Conservation (phyloP, 2,797 vertebrate genomes). For the Uromys caudimaculatus region DNA sequence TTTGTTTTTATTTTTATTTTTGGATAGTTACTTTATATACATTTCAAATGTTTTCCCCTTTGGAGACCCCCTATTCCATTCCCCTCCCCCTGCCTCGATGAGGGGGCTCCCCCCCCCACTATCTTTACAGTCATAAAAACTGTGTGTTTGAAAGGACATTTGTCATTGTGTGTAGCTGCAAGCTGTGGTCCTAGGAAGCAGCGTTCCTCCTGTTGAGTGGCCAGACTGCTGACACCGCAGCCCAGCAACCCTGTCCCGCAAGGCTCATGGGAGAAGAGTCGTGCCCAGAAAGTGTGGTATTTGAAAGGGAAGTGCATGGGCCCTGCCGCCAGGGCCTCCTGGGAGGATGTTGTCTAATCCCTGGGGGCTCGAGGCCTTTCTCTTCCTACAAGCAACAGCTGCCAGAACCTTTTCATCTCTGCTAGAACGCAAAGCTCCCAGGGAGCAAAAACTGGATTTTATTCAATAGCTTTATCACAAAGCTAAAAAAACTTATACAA, state of each 20-base stretch:
- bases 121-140: background rate
- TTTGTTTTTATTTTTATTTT: too few species aligned
- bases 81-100: too few species aligned
- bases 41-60: too few species aligned
- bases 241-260: background rate
- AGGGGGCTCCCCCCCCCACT: background rate
- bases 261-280: background rate
- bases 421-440: background rate
- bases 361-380: background rate
- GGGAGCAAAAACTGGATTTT: background rate
- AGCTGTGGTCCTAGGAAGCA: background rate
- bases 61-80: too few species aligned
- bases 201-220: background rate
- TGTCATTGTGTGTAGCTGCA: background rate
- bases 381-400: background rate
- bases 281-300: background rate
- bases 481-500: background rate
- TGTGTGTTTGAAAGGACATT: conserved; percentile 20
- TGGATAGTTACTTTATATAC: too few species aligned
- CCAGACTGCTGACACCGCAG: background rate
- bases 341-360: background rate
- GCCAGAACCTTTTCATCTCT: background rate
- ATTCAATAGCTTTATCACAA: background rate
- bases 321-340: background rate
- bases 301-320: background rate